phyloP scores from a whole-genome alignment of 2,797 vertebrate species.

The Coregonus suidteri region DNA sequence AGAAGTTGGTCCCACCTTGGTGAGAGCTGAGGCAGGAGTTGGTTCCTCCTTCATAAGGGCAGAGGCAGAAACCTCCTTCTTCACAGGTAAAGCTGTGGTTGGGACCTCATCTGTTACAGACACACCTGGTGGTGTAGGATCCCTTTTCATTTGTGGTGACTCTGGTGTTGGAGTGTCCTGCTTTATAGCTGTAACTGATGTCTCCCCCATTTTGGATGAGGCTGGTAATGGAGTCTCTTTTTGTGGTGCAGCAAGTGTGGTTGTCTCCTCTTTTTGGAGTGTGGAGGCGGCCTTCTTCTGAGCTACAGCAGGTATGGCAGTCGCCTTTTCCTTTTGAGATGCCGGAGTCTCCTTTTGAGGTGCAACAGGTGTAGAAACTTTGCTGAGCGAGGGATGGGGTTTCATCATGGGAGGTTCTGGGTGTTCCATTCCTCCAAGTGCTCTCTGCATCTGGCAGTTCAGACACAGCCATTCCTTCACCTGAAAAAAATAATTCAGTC shows the following conservation, averaged over 20 bases:
- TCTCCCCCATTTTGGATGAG: neutral
- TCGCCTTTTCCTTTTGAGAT: neutral
- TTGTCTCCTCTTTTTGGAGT: slow-evolving; percentile 43
- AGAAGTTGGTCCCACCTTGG: neutral
- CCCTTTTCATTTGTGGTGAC: neutral
- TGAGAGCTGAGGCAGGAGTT: neutral
- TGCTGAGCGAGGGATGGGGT: slow-evolving; percentile 66
- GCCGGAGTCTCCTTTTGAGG: slow-evolving; percentile 36
- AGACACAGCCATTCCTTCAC: slow-evolving; percentile 95
- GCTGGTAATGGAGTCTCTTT: neutral
- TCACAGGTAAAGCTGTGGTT: neutral
- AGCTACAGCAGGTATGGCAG: slow-evolving; percentile 36
- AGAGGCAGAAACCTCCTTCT: neutral
- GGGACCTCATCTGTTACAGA: neutral
- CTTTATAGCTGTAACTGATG: slow-evolving; percentile 27
- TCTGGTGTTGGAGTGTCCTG: neutral
- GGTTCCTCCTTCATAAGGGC: slow-evolving; percentile 37
- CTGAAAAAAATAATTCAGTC: slow-evolving; percentile 61
- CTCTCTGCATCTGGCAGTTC: slow-evolving; percentile 94
- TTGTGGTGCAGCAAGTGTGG: neutral
- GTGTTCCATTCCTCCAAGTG: slow-evolving; percentile 76
- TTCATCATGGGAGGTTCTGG: slow-evolving; percentile 57
- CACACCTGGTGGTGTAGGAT: neutral
- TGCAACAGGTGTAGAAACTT: slow-evolving; percentile 22
- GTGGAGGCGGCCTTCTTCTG: slow-evolving; percentile 38